A percentile compares a stretch with the other conserved stretches of the same genome.
Evolutionary conservation across 2,113 vertebrate genomes (phyloP).

Genomic region (Ailuropoda melanoleuca): DNA sequence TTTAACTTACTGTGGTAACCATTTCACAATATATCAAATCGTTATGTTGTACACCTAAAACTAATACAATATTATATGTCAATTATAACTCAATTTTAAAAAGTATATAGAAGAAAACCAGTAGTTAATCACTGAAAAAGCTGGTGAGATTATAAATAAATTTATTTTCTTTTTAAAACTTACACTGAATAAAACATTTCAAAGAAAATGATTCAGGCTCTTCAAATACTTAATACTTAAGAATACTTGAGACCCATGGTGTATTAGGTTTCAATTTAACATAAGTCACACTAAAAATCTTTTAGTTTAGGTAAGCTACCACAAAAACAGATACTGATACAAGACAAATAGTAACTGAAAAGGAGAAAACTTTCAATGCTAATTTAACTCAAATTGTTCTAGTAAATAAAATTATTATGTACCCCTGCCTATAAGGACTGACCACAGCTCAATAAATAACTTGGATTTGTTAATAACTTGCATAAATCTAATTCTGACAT

Average conservation of each 20-base stretch:
- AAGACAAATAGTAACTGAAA: conserved; percentile 43
- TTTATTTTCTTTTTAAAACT: conserved; percentile 73
- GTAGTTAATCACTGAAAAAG: conserved; percentile 47
- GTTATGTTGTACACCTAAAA: neutral
- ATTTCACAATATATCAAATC: neutral
- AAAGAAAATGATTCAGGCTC: conserved; percentile 22
- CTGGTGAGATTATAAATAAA: conserved; percentile 59
- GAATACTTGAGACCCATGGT: conserved; percentile 21
- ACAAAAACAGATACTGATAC: conserved; percentile 23
- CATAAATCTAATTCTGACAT: conserved; percentile 36
- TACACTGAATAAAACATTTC: conserved; percentile 62
- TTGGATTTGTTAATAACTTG: conserved; percentile 21
- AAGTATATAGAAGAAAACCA: conserved; percentile 51
- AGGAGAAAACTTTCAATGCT: conserved; percentile 30
- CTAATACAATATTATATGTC: neutral
- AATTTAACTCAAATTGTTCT: conserved; percentile 41
- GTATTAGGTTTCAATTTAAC: conserved; percentile 30
- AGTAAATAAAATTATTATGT: neutral
- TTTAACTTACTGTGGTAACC: neutral
- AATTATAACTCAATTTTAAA: neutral
- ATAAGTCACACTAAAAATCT: conserved; percentile 39
- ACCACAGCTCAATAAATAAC: conserved; percentile 43
- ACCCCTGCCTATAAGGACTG: neutral
- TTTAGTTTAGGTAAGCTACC: conserved; percentile 13
- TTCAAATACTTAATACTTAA: conserved; percentile 20